Evolutionary conservation across 1,140 invertebrate species (phyloP).

Genomic region (Drosophila miranda): DNA sequence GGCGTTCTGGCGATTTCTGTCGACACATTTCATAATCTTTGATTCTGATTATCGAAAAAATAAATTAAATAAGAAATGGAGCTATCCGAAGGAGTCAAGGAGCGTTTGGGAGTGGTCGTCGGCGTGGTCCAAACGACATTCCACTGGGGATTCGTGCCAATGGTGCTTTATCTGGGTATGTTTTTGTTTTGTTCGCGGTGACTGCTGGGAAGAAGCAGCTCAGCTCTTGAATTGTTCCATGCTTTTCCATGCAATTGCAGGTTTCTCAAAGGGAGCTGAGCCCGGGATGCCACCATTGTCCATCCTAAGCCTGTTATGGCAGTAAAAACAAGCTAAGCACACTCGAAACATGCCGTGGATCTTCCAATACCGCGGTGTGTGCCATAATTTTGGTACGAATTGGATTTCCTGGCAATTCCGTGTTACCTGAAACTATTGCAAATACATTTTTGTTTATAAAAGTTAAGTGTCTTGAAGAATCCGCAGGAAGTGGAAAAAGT

Average conservation of each 20-base stretch:
- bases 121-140: conserved; percentile 85
- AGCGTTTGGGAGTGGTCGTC: conserved; percentile 85
- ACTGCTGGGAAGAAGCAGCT: conserved; percentile 32
- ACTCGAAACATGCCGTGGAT: background rate
- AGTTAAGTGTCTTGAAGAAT: conserved; percentile 2
- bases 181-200: conserved; percentile 36
- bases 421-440: conserved; percentile 48
- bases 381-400: conserved; percentile 34
- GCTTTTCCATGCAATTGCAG: conserved; percentile 68
- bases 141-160: conserved; percentile 88
- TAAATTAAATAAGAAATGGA: conserved; percentile 42
- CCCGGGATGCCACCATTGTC: conserved; percentile 85
- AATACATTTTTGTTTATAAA: conserved; percentile 68
- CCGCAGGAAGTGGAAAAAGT: background rate
- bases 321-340: conserved; percentile 56
- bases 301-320: conserved; percentile 84
- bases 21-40: conserved; percentile 25
- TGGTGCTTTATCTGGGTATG: conserved; percentile 87
- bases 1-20: too few species aligned
- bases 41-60: background rate
- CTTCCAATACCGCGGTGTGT: background rate
- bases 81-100: conserved; percentile 82
- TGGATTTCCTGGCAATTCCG: conserved; percentile 46
- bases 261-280: conserved; percentile 86
- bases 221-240: conserved; percentile 11